Conservation (phyloP, 2,797 vertebrate genomes). For the Benthosema pterotum region DNA sequence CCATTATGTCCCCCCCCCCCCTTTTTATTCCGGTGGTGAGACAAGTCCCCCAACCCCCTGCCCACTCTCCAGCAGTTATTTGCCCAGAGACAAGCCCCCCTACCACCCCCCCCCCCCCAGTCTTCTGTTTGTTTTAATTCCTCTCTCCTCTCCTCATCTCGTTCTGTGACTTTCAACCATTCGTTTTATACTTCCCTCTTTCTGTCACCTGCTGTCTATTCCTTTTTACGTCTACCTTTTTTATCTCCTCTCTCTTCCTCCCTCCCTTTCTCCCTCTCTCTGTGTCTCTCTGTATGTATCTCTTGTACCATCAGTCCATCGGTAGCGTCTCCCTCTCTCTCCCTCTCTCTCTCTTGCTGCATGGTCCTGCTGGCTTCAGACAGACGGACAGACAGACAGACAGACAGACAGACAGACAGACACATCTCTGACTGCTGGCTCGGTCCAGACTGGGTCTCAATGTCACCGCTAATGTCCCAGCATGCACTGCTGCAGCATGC, state of each 20-base stretch:
- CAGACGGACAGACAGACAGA: background rate
- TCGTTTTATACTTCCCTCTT: constrained; percentile 39
- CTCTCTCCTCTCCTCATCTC: constrained; percentile 13
- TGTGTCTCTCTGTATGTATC: constrained; percentile 44
- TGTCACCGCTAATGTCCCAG: constrained; percentile 70
- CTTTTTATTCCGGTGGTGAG: background rate
- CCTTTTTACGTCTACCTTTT: constrained; percentile 2
- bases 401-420: no score
- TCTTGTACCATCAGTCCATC: constrained; percentile 43
- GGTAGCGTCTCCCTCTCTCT: constrained; percentile 31
- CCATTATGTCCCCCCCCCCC: no score
- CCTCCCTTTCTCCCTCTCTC: constrained; percentile 51
- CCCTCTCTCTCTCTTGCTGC: constrained; percentile 38
- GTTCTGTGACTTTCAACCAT: constrained; percentile 3
- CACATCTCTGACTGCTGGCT: constrained; percentile 31
- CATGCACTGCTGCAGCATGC: constrained; percentile 62
- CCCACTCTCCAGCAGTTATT: background rate
- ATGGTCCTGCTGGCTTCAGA: constrained; percentile 45
- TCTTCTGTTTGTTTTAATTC: constrained; percentile 22
- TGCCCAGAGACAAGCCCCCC: constrained; percentile 15
- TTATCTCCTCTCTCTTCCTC: constrained; percentile 59
- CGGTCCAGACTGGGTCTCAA: constrained; percentile 66
- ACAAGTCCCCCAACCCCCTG: background rate
- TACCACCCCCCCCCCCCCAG: background rate
- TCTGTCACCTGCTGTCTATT: background rate